Evolutionary conservation across 2,888 invertebrate genomes (phyloP).

Genomic region (Notodonta dromedarius): DNA sequence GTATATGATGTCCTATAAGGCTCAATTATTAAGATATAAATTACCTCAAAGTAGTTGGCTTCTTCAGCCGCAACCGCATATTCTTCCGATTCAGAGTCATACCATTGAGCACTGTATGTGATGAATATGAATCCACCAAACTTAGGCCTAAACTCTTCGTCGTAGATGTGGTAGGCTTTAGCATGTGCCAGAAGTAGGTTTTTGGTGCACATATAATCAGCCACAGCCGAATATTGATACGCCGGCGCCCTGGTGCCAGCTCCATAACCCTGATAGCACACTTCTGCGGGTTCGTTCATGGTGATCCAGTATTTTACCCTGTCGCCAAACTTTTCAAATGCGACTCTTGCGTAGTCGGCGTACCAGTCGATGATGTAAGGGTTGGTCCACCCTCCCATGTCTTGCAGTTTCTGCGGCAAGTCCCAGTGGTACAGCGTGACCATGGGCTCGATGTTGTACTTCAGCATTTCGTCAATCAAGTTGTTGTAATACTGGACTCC

Average conservation of each 20-base stretch:
- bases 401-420: slow-evolving; percentile 11
- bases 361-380: slow-evolving; percentile 11
- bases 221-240: not conserved
- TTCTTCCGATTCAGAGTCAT: slow-evolving; percentile 54
- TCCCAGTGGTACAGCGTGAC: slow-evolving; percentile 20
- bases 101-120: slow-evolving; percentile 46
- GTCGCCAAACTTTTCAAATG: slow-evolving; percentile 15
- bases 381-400: slow-evolving; percentile 16
- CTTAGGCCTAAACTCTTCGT: slow-evolving; percentile 31
- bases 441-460: slow-evolving; percentile 12
- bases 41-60: slow-evolving; percentile 46
- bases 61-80: slow-evolving; percentile 60
- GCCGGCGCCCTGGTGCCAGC: slow-evolving; percentile 1
- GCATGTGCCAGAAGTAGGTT: slow-evolving; percentile 17
- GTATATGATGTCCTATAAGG: too few species aligned
- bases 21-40: not conserved
- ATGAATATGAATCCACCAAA: slow-evolving; percentile 50
- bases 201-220: slow-evolving; percentile 13
- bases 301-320: slow-evolving; percentile 19
- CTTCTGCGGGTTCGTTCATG: slow-evolving; percentile 14
- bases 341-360: slow-evolving; percentile 14
- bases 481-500: slow-evolving; percentile 11
- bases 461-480: slow-evolving; percentile 12
- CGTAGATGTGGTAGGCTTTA: slow-evolving; percentile 14
- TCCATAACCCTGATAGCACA: slow-evolving; percentile 13